phyloP scores from a whole-genome alignment of 1,140 invertebrate species.

The Drosophila sechellia region DNA sequence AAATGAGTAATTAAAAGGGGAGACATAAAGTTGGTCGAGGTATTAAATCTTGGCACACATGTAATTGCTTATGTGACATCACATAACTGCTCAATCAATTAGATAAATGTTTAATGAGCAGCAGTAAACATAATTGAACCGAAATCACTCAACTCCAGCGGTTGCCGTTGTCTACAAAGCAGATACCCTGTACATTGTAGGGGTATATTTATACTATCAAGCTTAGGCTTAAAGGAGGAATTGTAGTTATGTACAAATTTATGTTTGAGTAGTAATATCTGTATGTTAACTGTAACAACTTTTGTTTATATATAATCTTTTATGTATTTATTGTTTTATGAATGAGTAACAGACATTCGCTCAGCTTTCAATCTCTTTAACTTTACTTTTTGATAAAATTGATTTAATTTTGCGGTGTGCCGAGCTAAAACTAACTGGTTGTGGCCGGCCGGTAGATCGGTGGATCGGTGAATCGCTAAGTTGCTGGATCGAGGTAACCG shows the following conservation, averaged over 20 bases:
- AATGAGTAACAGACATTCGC: conserved; percentile 12
- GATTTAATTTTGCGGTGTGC: conserved; percentile 72
- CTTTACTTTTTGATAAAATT: conserved; percentile 60
- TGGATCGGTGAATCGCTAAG: conserved; percentile 17
- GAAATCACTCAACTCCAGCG: conserved; percentile 55
- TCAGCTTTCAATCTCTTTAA: not conserved
- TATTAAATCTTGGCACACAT: conserved; percentile 12
- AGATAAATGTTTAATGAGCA: conserved; percentile 75
- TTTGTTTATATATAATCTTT: too few species aligned
- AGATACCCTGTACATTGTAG: conserved; percentile 16
- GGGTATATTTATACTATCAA: not conserved
- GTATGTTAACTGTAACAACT: too few species aligned
- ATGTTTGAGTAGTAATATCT: too few species aligned
- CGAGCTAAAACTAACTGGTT: conserved; percentile 58
- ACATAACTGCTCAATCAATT: conserved; percentile 66
- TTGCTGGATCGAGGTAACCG: conserved; percentile 13
- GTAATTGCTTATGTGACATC: conserved; percentile 44
- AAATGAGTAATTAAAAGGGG: conserved; percentile 17
- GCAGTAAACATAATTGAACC: conserved; percentile 65
- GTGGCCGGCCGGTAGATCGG: not conserved
- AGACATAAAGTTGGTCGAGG: not conserved
- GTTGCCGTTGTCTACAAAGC: not conserved
- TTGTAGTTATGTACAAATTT: too few species aligned
- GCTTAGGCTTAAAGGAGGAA: too few species aligned
- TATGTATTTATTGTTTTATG: too few species aligned